Evolutionary conservation across 2,113 vertebrate genomes (phyloP).

Genomic region (Poeciliopsis turrubarensis): DNA sequence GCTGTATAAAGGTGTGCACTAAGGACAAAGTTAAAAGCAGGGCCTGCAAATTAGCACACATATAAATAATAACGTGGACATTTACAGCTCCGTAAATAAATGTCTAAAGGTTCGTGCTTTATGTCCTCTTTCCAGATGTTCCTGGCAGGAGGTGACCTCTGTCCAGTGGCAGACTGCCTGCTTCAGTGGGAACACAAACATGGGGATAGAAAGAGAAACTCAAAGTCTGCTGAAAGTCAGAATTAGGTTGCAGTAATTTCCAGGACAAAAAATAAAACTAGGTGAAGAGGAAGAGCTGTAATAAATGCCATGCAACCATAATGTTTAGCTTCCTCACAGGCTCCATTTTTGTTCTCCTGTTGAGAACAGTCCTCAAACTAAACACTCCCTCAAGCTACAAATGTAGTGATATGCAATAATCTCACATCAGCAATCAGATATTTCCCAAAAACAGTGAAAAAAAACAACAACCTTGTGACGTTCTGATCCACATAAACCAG

Average conservation of each 20-base stretch:
- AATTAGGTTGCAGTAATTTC: constrained; percentile 39
- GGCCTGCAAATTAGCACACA: background rate
- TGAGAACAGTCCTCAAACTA: background rate
- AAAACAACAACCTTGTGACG: no score
- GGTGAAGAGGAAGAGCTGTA: constrained; percentile 14
- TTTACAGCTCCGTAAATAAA: background rate
- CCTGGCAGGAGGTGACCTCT: constrained; percentile 61
- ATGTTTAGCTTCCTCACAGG: constrained; percentile 16
- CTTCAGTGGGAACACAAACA: constrained; percentile 31
- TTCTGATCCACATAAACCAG: constrained; percentile 2
- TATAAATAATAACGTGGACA: constrained; percentile 19
- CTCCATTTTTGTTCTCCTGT: background rate
- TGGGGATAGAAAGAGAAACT: constrained; percentile 3
- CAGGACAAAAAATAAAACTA: background rate
- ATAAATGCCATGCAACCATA: constrained; percentile 6
- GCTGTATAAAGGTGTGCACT: background rate
- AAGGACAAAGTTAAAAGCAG: background rate
- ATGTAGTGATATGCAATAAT: constrained; percentile 15
- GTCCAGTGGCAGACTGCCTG: constrained; percentile 35
- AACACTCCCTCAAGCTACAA: constrained; percentile 16
- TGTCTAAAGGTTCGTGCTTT: constrained; percentile 6
- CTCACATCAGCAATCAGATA: constrained; percentile 21
- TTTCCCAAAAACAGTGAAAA: constrained; percentile 9
- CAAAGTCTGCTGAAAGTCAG: constrained; percentile 32
- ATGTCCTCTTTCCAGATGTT: constrained; percentile 51